Evolutionary conservation across 2,888 invertebrate species (phyloP), one percentile per base, ranked within the genome.

Genomic region (Stegana nigrithorax): DNA sequence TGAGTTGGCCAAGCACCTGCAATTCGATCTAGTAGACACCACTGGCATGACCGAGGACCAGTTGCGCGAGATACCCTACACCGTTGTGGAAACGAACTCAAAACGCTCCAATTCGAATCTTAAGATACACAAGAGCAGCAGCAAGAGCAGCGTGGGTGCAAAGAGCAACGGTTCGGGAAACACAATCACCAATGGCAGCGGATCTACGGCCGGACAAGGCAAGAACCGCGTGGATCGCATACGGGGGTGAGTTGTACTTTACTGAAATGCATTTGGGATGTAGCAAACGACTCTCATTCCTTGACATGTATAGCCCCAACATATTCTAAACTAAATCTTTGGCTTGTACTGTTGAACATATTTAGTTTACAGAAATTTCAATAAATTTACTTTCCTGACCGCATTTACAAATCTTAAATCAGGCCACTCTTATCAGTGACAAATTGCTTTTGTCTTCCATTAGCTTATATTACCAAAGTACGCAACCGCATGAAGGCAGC

Each of bases 11-110:
- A 93, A 94, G 82, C 95, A 96, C 83, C 87, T 96, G 77, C 94
- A 95, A 84, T 96, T 93, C 85, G 92, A 93, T 81, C 88, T 95
- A 80, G 92, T 96, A 61, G 95, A 95, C 75, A 95, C 96, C 0
- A 89, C 92, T 21, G 95, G 95, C 64, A 95, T 96, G 94, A 92
- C 91, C 57, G 94, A 94, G 80, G 91, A 91, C 70, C 94, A 95
- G 81, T 88, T 95, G 25, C 90, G 93, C 67, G 94, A 95, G 86
- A 95, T 95, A 78, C 94, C 94, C 2, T 95, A 95, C 84, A 94
- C 94, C 0, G 93, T 94, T 50, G 94, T 95, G 14, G 93, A 94
- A 85, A 91, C 92, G 32, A 82, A 81, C 32, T 82, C 84, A 4
- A 86, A 86, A 63, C 82, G 84, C 3, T 76, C 82, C 39, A 83